Evolutionary conservation across 1,140 invertebrate genomes (phyloP).

Genomic region (Meloidogyne hapla): DNA sequence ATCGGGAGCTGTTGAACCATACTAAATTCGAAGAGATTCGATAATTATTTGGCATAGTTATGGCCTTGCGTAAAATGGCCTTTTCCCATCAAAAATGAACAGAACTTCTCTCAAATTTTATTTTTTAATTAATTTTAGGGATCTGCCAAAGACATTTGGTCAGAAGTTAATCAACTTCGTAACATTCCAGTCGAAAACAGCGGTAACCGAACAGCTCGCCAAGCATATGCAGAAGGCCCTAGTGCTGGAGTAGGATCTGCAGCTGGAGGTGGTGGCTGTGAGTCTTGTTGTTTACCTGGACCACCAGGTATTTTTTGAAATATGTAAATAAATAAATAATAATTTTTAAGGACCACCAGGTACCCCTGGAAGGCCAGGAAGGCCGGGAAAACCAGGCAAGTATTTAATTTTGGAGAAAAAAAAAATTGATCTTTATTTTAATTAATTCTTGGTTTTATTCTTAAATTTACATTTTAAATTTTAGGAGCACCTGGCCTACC

Average conservation of each 20-base stretch:
- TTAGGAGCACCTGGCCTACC: conserved; percentile 41
- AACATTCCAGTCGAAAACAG: conserved; percentile 33
- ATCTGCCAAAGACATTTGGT: conserved; percentile 60
- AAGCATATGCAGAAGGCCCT: conserved; percentile 53
- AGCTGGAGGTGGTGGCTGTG: conserved; percentile 46
- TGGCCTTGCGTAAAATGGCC: no score
- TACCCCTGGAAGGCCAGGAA: conserved; percentile 44
- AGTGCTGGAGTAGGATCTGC: conserved; percentile 26
- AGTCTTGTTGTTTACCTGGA: conserved; percentile 55
- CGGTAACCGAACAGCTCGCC: conserved; percentile 55
- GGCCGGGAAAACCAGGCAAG: conserved; percentile 37
- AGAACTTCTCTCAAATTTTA: not conserved
- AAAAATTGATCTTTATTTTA: no score
- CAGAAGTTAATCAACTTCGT: conserved; percentile 54
- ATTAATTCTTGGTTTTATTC: not conserved
- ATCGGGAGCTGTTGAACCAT: no score
- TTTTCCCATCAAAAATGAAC: no score
- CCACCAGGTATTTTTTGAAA: conserved; percentile 38
- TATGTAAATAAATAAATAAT: not conserved
- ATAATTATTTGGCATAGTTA: no score
- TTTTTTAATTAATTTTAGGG: conserved; percentile 35
- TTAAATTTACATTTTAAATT: not conserved
- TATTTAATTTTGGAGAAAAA: no score
- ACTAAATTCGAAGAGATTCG: no score
- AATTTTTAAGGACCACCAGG: conserved; percentile 24